A percentile compares a stretch with the other conserved stretches of the same genome.
Evolutionary conservation across 2,113 vertebrate species (phyloP).

Genomic region (Tetrax tetrax): DNA sequence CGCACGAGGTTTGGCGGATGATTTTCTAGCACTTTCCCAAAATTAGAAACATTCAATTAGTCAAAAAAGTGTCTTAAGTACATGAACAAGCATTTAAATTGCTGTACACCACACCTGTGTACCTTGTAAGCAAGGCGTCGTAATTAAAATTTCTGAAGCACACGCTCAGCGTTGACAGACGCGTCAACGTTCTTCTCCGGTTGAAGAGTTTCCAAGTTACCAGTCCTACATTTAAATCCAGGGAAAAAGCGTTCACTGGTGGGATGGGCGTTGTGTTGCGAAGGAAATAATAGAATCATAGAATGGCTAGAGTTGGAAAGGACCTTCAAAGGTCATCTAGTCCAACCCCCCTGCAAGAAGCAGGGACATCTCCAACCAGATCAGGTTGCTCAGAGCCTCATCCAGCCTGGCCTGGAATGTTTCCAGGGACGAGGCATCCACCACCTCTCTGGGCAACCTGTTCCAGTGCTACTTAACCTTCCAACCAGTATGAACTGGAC

Average conservation of each 20-base stretch:
- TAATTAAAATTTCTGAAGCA: neutral
- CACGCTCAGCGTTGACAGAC: neutral
- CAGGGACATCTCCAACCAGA: too few relatives aligned
- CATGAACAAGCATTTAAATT: neutral
- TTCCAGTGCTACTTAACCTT: too few relatives aligned
- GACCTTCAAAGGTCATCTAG: too few relatives aligned
- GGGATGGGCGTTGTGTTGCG: neutral
- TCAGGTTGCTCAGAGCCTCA: too few relatives aligned
- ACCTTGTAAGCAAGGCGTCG: neutral
- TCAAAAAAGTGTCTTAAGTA: neutral
- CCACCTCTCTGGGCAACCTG: too few relatives aligned
- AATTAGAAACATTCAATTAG: neutral
- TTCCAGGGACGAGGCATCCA: too few relatives aligned
- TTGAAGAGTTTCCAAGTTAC: neutral
- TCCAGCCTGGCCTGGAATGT: too few relatives aligned
- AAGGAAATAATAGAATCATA: neutral
- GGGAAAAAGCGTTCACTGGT: rapidly evolving
- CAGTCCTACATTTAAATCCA: neutral
- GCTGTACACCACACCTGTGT: neutral
- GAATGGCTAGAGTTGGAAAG: too few relatives aligned
- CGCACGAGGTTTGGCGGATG: neutral
- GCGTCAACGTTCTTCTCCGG: neutral
- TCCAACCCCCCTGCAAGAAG: too few relatives aligned
- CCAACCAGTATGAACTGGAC: neutral
- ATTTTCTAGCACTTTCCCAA: neutral